Conservation (phyloP, 2,888 invertebrate genomes). For the Morpho deidamia region DNA sequence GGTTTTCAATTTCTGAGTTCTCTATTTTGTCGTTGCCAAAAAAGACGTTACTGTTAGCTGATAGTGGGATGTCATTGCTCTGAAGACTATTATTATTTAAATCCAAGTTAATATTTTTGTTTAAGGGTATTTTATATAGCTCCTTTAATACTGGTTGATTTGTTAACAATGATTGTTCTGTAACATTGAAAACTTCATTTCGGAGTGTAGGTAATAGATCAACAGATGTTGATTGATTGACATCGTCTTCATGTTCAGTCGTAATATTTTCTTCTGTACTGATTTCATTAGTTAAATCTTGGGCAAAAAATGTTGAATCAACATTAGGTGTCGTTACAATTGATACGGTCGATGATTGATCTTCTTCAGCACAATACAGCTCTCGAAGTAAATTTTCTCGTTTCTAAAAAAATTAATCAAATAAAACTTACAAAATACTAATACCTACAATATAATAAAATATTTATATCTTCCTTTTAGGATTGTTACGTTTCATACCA, state of each 20-base stretch:
- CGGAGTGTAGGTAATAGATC: conserved; percentile 33
- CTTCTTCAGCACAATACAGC: conserved; percentile 77
- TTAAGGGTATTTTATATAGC: conserved; percentile 25
- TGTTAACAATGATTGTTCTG: conserved; percentile 25
- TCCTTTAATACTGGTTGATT: conserved; percentile 13
- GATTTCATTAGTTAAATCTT: conserved; percentile 44
- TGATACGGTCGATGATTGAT: conserved; percentile 50
- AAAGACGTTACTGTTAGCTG: conserved; percentile 39
- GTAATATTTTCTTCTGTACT: conserved; percentile 45
- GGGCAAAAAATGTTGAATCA: conserved; percentile 42
- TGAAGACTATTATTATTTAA: conserved; percentile 48
- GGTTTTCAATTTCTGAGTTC: conserved; percentile 57
- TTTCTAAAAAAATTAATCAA: conserved; percentile 62
- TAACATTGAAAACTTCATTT: conserved; percentile 22
- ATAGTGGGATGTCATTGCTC: conserved; percentile 56
- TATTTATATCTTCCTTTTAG: background rate
- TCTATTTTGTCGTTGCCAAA: conserved; percentile 47
- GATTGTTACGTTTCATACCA: conserved; percentile 67
- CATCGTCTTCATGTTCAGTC: conserved; percentile 46
- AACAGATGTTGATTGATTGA: conserved; percentile 36
- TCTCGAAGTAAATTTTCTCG: conserved; percentile 79
- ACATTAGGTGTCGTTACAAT: conserved; percentile 36
- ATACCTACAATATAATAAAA: too few species aligned
- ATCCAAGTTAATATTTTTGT: conserved; percentile 43
- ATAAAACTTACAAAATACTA: background rate